Conservation (phyloP, 2,797 vertebrate species). For the Antennarius maculatus region DNA sequence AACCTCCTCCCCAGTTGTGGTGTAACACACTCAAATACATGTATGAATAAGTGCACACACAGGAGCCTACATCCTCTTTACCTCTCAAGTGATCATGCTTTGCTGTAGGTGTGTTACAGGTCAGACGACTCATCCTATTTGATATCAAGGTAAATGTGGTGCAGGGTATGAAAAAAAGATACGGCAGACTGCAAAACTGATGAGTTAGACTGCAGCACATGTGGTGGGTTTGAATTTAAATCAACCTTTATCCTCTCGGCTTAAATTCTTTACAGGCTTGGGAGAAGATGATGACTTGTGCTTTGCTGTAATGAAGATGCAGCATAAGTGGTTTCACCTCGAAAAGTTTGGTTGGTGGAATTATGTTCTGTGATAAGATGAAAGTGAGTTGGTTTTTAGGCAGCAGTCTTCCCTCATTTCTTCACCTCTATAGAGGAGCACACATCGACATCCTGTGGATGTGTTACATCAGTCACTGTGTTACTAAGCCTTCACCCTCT, state of each 20-base stretch:
- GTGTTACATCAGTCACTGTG: background rate
- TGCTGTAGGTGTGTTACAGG: constrained; percentile 27
- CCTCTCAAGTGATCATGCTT: constrained; percentile 20
- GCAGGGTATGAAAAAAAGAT: constrained; percentile 7
- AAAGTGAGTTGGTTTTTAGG: constrained; percentile 21
- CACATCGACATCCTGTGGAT: background rate
- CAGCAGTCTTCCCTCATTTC: background rate
- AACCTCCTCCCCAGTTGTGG: constrained; percentile 32
- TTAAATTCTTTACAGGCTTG: constrained; percentile 28
- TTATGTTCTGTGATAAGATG: constrained; percentile 22
- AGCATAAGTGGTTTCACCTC: constrained; percentile 20
- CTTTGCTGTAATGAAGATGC: constrained; percentile 19
- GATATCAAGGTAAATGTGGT: constrained; percentile 31
- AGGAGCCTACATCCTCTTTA: constrained; percentile 37
- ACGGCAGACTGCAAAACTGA: constrained; percentile 9
- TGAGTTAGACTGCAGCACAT: background rate
- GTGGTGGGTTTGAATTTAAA: constrained; percentile 33
- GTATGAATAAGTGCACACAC: constrained; percentile 14
- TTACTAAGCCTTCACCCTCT: background rate
- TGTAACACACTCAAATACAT: constrained; percentile 10
- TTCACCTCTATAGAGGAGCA: background rate
- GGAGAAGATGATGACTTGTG: constrained; percentile 30
- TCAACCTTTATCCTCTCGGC: constrained; percentile 25
- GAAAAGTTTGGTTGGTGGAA: constrained; percentile 16
- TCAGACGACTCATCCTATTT: constrained; percentile 42